Evolutionary conservation across 2,888 invertebrate genomes (phyloP).

Genomic region (Tipula unca): DNA sequence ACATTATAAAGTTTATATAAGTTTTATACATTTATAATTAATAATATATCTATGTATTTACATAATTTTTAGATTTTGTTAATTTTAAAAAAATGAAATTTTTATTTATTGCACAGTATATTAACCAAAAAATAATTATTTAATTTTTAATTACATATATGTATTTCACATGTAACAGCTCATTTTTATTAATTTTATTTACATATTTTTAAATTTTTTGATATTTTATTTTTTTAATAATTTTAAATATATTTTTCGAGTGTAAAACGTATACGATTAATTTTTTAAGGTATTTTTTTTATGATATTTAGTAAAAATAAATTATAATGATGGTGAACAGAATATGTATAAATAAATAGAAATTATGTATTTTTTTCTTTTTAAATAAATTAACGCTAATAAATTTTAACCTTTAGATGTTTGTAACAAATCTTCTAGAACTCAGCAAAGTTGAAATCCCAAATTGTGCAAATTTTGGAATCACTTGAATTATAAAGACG

Average conservation of each 20-base stretch:
- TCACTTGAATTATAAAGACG: too few species aligned
- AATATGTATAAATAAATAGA: not conserved
- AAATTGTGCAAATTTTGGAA: too few species aligned
- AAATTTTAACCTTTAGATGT: too few species aligned
- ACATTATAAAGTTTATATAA: not conserved
- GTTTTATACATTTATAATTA: not conserved
- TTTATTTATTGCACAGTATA: not conserved
- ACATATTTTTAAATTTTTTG: not conserved
- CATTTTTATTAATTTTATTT: not conserved
- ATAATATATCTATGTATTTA: not conserved
- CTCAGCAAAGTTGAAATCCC: too few species aligned
- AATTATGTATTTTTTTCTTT: too few species aligned
- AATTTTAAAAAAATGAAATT: not conserved
- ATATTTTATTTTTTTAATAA: not conserved
- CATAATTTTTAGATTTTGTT: not conserved
- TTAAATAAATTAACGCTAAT: too few species aligned
- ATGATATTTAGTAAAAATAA: not conserved
- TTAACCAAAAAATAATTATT: not conserved
- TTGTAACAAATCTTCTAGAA: too few species aligned
- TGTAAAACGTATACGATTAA: constrained; percentile 8
- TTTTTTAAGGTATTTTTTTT: not conserved
- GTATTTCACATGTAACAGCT: constrained; percentile 1
- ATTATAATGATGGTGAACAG: not conserved
- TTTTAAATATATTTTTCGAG: not conserved
- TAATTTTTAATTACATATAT: not conserved